Evolutionary conservation across 2,888 invertebrate genomes (phyloP).

Genomic region (Tetrapedia diversipes): DNA sequence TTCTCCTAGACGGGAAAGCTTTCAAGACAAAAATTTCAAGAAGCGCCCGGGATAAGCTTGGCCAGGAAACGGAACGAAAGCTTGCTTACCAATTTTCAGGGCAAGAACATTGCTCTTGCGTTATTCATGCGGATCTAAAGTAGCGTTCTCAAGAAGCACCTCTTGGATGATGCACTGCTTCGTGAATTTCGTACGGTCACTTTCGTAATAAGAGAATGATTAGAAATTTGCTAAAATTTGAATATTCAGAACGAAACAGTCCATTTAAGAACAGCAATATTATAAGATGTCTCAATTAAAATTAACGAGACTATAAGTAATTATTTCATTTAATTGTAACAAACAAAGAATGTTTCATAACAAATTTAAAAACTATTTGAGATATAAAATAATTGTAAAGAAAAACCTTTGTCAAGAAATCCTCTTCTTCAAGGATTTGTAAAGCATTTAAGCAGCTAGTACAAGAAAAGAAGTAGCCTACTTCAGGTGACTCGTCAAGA

Average conservation of each 20-base stretch:
- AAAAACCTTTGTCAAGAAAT: too few species aligned
- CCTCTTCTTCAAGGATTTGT: too few species aligned
- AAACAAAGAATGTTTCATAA: too few species aligned
- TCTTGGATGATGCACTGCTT: conserved; percentile 1
- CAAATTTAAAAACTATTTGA: too few species aligned
- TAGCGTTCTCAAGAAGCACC: conserved; percentile 19
- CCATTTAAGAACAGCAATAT: neutral
- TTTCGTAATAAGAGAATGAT: conserved; percentile 23
- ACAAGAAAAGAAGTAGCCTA: too few species aligned
- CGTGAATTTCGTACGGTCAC: conserved; percentile 29
- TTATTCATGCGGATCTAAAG: conserved; percentile 39
- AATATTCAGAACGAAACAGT: neutral
- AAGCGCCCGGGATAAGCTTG: conserved; percentile 27
- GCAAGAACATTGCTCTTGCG: conserved; percentile 36
- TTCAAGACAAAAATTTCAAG: conserved; percentile 18
- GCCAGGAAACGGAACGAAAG: conserved; percentile 25
- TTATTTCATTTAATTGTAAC: too few species aligned
- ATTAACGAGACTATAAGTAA: too few species aligned
- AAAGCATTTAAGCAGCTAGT: too few species aligned
- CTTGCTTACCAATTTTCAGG: conserved; percentile 25
- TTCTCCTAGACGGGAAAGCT: neutral
- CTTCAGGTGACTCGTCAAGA: too few species aligned
- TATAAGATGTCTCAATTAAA: too few species aligned
- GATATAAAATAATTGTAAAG: too few species aligned
- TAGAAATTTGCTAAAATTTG: neutral